phyloP scores from a whole-genome alignment of 2,113 vertebrate genomes.

The Hydrolagus affinis region DNA sequence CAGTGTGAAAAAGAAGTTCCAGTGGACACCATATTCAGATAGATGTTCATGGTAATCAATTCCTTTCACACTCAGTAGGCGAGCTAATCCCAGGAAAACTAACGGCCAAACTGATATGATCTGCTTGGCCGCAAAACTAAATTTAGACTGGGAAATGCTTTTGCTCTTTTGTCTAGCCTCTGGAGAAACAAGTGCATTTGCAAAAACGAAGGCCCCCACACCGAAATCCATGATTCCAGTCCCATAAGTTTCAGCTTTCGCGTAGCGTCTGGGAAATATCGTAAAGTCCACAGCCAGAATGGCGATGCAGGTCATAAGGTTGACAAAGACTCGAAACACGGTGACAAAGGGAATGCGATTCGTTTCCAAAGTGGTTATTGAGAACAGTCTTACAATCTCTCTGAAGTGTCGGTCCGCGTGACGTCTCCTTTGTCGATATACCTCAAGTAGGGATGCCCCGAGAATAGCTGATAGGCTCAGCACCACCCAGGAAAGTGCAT shows the following conservation, averaged over 20 bases:
- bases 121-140: constrained; percentile 57
- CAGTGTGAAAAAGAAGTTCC: constrained; percentile 97
- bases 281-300: constrained; percentile 91
- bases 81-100: constrained; percentile 64
- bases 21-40: constrained; percentile 87
- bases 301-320: constrained; percentile 73
- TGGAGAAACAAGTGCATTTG: constrained; percentile 76
- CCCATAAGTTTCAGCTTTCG: constrained; percentile 87
- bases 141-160: constrained; percentile 40
- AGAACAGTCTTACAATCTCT: constrained; percentile 54
- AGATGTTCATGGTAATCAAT: constrained; percentile 79
- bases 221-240: constrained; percentile 90
- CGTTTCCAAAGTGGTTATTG: constrained; percentile 52
- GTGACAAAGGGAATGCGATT: constrained; percentile 70
- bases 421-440: constrained; percentile 47
- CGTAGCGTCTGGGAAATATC: constrained; percentile 77
- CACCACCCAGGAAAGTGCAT: constrained; percentile 51
- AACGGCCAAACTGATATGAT: constrained; percentile 72
- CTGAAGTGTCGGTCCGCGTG: constrained; percentile 35
- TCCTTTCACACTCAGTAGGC: constrained; percentile 71
- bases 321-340: constrained; percentile 70
- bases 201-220: constrained; percentile 79
- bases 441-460: constrained; percentile 44
- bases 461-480: constrained; percentile 43
- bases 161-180: constrained; percentile 63